Conservation (phyloP, 2,888 invertebrate genomes). For the Xylota segnis region DNA sequence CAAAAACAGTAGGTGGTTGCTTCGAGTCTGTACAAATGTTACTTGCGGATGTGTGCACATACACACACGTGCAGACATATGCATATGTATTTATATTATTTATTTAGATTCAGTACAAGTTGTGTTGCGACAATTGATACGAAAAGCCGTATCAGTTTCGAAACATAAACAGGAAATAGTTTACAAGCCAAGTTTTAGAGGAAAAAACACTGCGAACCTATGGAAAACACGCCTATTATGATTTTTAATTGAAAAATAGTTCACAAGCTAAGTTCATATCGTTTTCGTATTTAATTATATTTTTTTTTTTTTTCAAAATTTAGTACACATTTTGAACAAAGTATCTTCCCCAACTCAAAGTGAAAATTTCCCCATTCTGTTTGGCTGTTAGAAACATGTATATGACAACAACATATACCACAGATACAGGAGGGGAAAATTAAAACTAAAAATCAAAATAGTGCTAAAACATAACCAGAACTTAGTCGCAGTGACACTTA, state of each 20-base stretch:
- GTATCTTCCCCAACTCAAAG: neutral
- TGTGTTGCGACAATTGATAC: neutral
- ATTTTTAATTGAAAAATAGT: neutral
- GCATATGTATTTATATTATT: neutral
- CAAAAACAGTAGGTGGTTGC: slow-evolving; percentile 3
- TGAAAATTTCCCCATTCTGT: neutral
- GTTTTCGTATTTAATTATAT: neutral
- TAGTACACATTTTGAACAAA: neutral
- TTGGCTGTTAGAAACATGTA: neutral
- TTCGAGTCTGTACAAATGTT: slow-evolving; percentile 33
- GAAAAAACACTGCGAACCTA: neutral
- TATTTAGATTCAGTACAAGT: slow-evolving; percentile 4
- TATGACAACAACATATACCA: neutral
- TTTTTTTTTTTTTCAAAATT: neutral
- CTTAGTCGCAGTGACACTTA: neutral
- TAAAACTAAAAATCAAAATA: neutral
- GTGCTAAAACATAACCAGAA: neutral
- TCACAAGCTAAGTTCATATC: neutral
- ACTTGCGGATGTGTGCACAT: neutral
- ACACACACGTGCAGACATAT: neutral
- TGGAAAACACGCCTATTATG: neutral
- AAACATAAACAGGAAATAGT: neutral
- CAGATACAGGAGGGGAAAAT: neutral
- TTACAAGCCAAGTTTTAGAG: neutral
- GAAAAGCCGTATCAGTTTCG: neutral